Base-by-base conservation (phyloP, 2,797 vertebrate genomes). In the Lemur catta region DNA sequence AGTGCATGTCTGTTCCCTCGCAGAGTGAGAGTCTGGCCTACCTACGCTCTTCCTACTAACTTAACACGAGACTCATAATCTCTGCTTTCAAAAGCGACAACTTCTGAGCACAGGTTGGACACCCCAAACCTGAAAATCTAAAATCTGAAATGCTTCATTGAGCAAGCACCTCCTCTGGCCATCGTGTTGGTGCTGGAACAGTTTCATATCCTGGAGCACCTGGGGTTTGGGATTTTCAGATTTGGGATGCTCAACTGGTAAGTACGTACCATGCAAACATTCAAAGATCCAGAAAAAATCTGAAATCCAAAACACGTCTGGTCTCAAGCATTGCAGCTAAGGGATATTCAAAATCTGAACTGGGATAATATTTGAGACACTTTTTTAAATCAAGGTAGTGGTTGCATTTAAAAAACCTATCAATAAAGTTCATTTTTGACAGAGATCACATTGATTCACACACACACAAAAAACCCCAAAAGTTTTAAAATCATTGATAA, bases 1-100 rank as follows among this genome's bases (percentile, higher is more conserved):
- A 17, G 6, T 43, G 26, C 2, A n/a, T 22, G 2, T 6, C 22
- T 0, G 0, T 46, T 28, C 15, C n/a, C 55, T 26, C 0, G 0
- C 3, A 41, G n/a, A 24, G 24, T 10, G 50, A 18, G 12, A 17
- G 80, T 22, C 9, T 11, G 33, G 55, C 82, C 84, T 71, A 20
- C 82, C 84, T 71, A 20, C 79, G 17, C 12, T 50, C 22, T 63
- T 85, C 41, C 74, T 18, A 57, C 33, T 18, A 28, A 35, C 20
- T 33, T 14, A 18, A 38, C 10, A 4, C 0, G 4, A 72, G 79
- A 79, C 28, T 46, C 33, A 1, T 10, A 12, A 48, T 59, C 38
- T 52, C 48, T 10, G 17, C n/a, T 67, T 81, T 50, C 35, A 41
- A 75, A 75, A 69, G 28, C 11, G 0, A 0, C 30, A 18, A 28